Base-by-base conservation (phyloP, 2,797 vertebrate genomes). In the Takifugu ocellatus region DNA sequence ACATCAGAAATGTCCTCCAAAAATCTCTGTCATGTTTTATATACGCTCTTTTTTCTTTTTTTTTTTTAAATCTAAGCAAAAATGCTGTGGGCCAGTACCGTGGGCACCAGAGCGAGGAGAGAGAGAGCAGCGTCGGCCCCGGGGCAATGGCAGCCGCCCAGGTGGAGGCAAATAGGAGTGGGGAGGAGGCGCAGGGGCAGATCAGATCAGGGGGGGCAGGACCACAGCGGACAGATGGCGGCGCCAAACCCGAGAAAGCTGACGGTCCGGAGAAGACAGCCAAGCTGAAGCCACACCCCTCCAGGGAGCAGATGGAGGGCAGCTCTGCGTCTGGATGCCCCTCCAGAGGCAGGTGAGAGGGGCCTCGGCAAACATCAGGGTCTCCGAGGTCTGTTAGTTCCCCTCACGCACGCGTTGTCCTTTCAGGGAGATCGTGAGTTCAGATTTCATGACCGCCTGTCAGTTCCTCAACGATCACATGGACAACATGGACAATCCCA, bases 371-470 rank as follows among this genome's bases (percentile, higher is more conserved):
- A 54, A 62, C 16, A 14, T 5, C 11, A 39, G 36, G 12, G 36
- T 39, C 36, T 14, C 9, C 14, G 33, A 33, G 14, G 36, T 14
- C 36, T 39, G 36, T 21, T 21, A 21, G 21, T 39, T 14, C 12
- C 36, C 36, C 36, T 39, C 36, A 7, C 42, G 33, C n/a, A 25
- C 25, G 27, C 55, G 24, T 6, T 63, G 4, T 36, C 51, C 24
- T 46, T 64, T 6, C 63, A 96, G 95, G 72, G 91, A 81, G 61
- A 77, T 72, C 21, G 88, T 93, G 29, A 93, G 90, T 0, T 87
- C 91, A 73, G 92, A 93, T 55, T 98, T 98, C 80, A 89, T 94
- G 63, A 74, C 77, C 0, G 90, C 88, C 25, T 98, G 96, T 84
- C 90, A 75, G 75, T 90, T 93, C 49, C 79, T 98, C 71, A 92